These are phyloP conservation scores for Poeciliopsis turrubarensis DNA, from an alignment of 2,113 vertebrate genomes.

Conservation along the genomic window DNA sequence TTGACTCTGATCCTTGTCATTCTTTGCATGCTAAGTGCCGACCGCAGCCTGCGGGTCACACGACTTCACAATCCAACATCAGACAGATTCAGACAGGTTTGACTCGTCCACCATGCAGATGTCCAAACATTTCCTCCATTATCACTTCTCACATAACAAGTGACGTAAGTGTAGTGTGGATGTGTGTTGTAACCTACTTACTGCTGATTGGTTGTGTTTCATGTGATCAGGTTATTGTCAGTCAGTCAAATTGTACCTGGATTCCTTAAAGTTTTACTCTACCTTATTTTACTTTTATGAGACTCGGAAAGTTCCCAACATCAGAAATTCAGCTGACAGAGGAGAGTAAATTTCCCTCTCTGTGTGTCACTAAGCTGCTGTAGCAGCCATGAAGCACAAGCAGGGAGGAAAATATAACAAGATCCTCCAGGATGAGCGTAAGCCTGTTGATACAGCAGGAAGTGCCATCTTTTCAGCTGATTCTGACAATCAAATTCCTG, in stretches of 20 bases:
- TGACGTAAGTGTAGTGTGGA: too few relatives aligned
- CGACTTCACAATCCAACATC: background rate
- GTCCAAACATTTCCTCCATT: background rate
- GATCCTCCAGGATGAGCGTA: conserved; percentile 8
- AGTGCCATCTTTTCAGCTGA: background rate
- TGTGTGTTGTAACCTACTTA: too few relatives aligned
- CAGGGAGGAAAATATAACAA: conserved; percentile 4
- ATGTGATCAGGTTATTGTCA: background rate
- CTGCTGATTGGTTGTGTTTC: background rate
- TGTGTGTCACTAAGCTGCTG: conserved; percentile 25
- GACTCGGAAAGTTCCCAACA: background rate
- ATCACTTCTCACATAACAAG: too few relatives aligned
- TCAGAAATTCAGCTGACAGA: conserved; percentile 25
- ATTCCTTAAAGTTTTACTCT: background rate
- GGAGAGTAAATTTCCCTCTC: conserved; percentile 8
- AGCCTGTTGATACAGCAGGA: background rate
- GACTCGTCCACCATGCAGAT: background rate
- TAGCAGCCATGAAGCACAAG: conserved; percentile 9
- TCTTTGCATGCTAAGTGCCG: background rate
- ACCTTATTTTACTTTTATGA: background rate
- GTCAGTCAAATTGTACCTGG: background rate
- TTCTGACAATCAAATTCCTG: background rate
- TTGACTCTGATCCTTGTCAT: background rate
- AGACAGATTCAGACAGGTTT: too few relatives aligned
- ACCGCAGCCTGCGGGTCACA: background rate